Percentiles rank a stretch among this genome's conserved stretches.
Conservation (phyloP, 2,113 vertebrate genomes). For the Abramis brama region DNA sequence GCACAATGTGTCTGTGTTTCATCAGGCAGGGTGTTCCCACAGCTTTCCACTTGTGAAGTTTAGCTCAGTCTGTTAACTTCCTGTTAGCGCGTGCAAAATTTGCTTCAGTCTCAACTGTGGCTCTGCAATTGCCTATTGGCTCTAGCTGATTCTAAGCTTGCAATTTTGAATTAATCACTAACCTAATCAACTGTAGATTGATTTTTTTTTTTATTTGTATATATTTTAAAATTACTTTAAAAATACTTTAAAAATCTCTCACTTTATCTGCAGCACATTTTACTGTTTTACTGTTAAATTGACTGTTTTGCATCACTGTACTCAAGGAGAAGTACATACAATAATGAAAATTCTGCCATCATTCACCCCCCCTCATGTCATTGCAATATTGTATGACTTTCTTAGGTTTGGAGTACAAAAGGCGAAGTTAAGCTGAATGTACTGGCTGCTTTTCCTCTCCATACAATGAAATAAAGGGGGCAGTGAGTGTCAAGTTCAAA, state of each 20-base stretch:
- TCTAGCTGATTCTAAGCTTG: not conserved
- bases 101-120: slow-evolving; percentile 8
- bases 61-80: slow-evolving; percentile 12
- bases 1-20: slow-evolving; percentile 47
- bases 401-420: not conserved
- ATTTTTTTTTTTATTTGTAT: not conserved
- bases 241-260: not conserved
- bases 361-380: slow-evolving; percentile 1
- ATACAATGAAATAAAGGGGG: not conserved
- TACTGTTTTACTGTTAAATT: not conserved
- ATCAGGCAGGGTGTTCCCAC: slow-evolving; percentile 7
- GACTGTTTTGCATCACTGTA: not conserved
- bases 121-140: not conserved
- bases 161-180: not conserved
- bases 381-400: not conserved
- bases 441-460: not conserved
- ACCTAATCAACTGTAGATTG: not conserved
- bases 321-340: slow-evolving; percentile 2
- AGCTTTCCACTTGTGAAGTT: slow-evolving; percentile 23
- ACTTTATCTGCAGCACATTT: not conserved
- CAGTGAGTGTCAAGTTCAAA: not conserved
- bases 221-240: slow-evolving; percentile 1
- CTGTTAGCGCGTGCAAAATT: not conserved
- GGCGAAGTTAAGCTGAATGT: slow-evolving; percentile 7
- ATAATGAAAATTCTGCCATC: not conserved